Base-by-base conservation (phyloP, 2,797 vertebrate species). In the Lithobates pipiens region DNA sequence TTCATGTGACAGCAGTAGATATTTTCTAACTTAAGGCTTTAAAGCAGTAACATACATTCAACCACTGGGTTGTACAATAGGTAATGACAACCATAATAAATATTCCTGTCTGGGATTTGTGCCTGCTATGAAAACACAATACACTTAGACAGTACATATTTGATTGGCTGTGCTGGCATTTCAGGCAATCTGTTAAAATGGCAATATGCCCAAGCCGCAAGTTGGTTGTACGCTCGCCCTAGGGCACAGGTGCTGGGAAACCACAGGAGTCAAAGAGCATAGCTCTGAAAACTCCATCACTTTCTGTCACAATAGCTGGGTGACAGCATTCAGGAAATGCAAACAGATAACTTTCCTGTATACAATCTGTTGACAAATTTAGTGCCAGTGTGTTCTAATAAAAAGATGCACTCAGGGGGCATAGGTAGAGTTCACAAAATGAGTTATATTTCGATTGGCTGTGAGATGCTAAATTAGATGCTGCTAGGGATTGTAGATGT, bases 161-260 rank as follows among this genome's bases (percentile, higher is more conserved):
- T 80, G 63, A 6, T 86, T 10, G 5, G 69, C 84, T 75, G n/a
- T 89, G 75, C 78, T 86, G 89, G 78, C 32, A 86, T 84, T 87
- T 68, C 85, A 34, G 0, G 77, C 73, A 61, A 91, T 89, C 85
- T 91, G 86, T 85, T 91, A 79, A n/a, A 86, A 87, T 84, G 83
- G 67, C 84, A 88, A 73, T 88, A 87, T 75, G 83, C 74, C 89
- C 77, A 84, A 65, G 68, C 84, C 89, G 88, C 72, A 86, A n/a
- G 81, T 74, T 86, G 71, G 46, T 88, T 77, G 85, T 76, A 87
- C 79, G 54, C 68, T 86, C 87, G 85, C 78, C 86, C 76, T 88
- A 23, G 39, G 73, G 77, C 75, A 89, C 34, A 85, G 44, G 86
- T 6, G 0, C 63, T 0, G 0, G 0, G 3, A 63, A 85, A 0